Evolutionary conservation across 2,797 vertebrate genomes (phyloP), one percentile per base, ranked within the genome.

Genomic region (Gymnocypris eckloni): DNA sequence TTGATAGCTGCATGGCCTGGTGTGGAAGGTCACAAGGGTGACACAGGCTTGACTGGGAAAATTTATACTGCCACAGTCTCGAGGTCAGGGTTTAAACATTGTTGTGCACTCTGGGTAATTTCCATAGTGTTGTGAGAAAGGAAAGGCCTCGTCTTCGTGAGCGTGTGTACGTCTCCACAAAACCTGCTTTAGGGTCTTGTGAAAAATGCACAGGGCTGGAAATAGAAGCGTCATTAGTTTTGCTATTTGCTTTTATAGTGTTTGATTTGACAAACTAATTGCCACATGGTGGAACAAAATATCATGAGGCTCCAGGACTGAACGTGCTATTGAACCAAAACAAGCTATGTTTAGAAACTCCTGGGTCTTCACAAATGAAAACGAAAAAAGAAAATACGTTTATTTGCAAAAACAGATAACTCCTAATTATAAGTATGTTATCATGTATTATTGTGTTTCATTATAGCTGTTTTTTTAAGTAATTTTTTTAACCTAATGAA

Each of bases 201-300:
- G 61, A 66, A 66, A 89, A 86, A 84, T 4, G n/a, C 28, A 66
- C 25, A 2, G 4, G 28, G 59, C 39, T 69, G 52, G 59, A 88
- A 89, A 87, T 87, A 90, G 87, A 71, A 82, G 75, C 22, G 4
- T 54, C 33, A 28, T 79, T 86, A 39, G 83, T 85, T 88, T 73
- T 86, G 92, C 92, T 92, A 91, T 93, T 94, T 93, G 92, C 92
- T 92, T 84, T 94, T 92, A 92, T 92, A 88, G 92, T 91, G 93
- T 94, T 93, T 93, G 93, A 95, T 94, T 95, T 95, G 94, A 95
- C 94, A 94, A 93, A 93, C 91, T 95, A 95, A 95, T 94, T 95
- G 93, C 94, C 61, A 94, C 91, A 93, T 95, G 92, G 92, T 93
- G 92, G 92, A 95, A 93, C 92, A 93, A 95, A 95, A 95, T 94